A percentile compares a stretch with the other conserved stretches of the same genome.
phyloP scores from a whole-genome alignment of 2,888 invertebrate genomes.

The Sarcophaga subvicina region DNA sequence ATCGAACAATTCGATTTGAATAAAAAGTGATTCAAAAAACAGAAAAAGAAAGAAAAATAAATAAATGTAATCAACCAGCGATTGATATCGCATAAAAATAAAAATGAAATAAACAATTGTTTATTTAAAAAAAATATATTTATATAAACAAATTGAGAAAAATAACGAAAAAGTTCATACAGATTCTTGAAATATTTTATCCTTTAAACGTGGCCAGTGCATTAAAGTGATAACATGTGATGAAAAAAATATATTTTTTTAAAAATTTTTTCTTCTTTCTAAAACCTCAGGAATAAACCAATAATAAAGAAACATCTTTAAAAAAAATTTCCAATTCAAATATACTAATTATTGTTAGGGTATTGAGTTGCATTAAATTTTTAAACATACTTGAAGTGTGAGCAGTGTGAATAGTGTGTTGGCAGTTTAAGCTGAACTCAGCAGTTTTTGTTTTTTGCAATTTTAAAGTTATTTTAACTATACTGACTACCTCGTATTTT shows the following conservation, averaged over 20 bases:
- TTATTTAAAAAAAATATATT: not conserved
- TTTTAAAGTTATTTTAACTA: constrained; percentile 25
- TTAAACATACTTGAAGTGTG: not conserved
- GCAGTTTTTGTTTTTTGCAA: constrained; percentile 45
- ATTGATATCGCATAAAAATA: constrained; percentile 52
- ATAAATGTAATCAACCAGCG: constrained; percentile 42
- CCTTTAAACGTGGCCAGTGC: no score
- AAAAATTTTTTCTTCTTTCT: no score
- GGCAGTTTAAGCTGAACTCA: constrained; percentile 55
- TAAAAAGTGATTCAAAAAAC: constrained; percentile 30
- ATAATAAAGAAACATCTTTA: not conserved
- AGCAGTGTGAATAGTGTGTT: not conserved
- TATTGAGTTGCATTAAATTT: not conserved
- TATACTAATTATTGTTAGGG: not conserved
- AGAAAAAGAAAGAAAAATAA: constrained; percentile 34
- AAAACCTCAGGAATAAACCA: not conserved
- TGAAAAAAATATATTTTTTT: no score
- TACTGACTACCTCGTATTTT: constrained; percentile 48
- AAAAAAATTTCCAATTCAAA: not conserved
- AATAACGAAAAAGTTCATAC: not conserved
- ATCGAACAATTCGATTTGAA: not conserved
- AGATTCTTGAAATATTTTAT: not conserved
- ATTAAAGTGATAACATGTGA: no score
- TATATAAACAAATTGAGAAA: not conserved
- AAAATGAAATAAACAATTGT: not conserved